phyloP scores from a whole-genome alignment of 2,113 vertebrate species.

The Parotia lawesii region DNA sequence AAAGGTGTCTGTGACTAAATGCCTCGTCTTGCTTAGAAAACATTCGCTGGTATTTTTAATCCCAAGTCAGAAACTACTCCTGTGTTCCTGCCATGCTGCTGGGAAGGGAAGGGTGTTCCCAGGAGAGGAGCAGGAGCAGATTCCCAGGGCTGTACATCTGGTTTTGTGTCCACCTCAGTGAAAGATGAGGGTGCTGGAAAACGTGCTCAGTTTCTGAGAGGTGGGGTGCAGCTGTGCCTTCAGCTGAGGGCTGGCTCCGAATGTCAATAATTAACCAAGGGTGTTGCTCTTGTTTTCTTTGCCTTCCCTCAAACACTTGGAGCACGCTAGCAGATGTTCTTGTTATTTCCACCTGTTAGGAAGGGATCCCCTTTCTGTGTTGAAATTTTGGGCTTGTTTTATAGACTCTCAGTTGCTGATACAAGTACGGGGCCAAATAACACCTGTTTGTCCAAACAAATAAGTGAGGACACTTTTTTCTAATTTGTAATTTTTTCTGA shows the following conservation, averaged over 20 bases:
- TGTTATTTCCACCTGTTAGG: background rate
- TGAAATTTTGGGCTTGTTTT: background rate
- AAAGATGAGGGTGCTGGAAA: background rate
- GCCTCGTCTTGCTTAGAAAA: background rate
- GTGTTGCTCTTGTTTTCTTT: background rate
- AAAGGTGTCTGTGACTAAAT: background rate
- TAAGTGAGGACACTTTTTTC: background rate
- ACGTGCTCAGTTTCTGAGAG: background rate
- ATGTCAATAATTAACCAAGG: background rate
- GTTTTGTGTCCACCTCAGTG: background rate
- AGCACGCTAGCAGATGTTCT: rapidly evolving
- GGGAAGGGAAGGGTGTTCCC: background rate
- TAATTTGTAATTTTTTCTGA: background rate
- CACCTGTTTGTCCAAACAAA: background rate
- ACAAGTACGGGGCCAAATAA: background rate
- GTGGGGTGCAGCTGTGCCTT: background rate
- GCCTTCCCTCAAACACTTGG: background rate
- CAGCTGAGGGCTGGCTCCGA: background rate
- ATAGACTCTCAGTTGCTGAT: background rate
- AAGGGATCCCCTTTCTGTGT: background rate
- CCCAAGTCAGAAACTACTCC: background rate
- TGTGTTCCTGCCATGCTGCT: background rate
- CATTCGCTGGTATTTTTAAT: background rate
- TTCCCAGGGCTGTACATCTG: background rate
- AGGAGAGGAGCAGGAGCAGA: background rate